Conservation (phyloP, 1,140 invertebrate genomes). For the Gonatopus flavifemur region DNA sequence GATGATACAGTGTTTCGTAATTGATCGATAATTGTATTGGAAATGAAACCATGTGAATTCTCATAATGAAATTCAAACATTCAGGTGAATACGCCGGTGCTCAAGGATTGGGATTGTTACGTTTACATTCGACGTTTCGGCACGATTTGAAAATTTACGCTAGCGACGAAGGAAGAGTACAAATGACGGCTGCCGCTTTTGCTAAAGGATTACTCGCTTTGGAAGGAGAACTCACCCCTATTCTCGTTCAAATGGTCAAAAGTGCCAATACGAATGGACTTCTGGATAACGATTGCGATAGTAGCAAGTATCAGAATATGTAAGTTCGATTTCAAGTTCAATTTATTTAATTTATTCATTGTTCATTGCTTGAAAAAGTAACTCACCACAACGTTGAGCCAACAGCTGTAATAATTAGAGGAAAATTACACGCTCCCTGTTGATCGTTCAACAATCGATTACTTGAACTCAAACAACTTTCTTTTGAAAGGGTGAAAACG, state of each 20-base stretch:
- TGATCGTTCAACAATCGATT: no score
- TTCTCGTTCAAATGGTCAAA: slow-evolving; percentile 99
- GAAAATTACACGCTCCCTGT: no score
- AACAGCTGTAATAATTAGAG: not conserved
- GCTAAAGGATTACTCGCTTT: slow-evolving; percentile 96
- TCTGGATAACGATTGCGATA: slow-evolving; percentile 96
- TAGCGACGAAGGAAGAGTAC: slow-evolving; percentile 97
- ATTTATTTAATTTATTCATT: no score
- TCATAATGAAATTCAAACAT: slow-evolving; percentile 18
- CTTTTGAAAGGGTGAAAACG: slow-evolving; percentile 83
- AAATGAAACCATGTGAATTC: not conserved
- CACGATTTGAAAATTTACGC: slow-evolving; percentile 99
- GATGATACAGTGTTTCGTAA: no score
- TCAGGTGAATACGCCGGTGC: slow-evolving; percentile 85
- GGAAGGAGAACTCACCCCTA: slow-evolving; percentile 98
- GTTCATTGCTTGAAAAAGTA: no score
- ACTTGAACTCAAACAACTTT: no score
- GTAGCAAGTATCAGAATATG: slow-evolving; percentile 94
- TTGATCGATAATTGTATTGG: not conserved
- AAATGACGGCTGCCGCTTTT: slow-evolving; percentile 99
- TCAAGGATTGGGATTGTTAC: slow-evolving; percentile 87
- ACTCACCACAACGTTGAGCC: not conserved
- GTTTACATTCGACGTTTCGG: slow-evolving; percentile 96
- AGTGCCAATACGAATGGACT: slow-evolving; percentile 98
- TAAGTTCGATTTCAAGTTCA: no score